Conservation (phyloP, 2,888 invertebrate genomes). For the Pemphredon lugubris region DNA sequence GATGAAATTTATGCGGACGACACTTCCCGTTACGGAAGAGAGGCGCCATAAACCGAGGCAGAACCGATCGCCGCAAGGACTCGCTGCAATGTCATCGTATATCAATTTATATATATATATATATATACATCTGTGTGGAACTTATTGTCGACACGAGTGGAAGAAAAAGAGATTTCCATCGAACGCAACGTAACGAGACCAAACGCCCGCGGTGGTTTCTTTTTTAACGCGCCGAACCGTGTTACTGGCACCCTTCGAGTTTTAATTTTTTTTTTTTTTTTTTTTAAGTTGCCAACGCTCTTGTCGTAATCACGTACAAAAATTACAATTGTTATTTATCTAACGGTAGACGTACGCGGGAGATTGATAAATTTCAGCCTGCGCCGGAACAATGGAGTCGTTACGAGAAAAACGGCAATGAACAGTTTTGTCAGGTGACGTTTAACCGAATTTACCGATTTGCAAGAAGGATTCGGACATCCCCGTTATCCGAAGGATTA, state of each 20-base stretch:
- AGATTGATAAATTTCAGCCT: too few relatives aligned
- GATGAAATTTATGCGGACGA: conserved; percentile 65
- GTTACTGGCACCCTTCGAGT: neutral
- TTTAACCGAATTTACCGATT: too few relatives aligned
- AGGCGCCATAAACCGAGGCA: conserved; percentile 55
- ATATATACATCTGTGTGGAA: conserved; percentile 3
- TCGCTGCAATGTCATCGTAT: conserved; percentile 41
- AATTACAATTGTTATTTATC: too few relatives aligned
- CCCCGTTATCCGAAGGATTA: neutral
- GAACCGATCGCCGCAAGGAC: conserved; percentile 44
- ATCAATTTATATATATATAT: conserved; percentile 41
- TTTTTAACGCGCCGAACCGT: neutral
- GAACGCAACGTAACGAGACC: neutral
- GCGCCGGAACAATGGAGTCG: neutral
- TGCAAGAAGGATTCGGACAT: too few relatives aligned
- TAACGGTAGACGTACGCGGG: too few relatives aligned
- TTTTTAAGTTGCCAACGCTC: too few relatives aligned
- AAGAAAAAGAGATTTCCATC: neutral
- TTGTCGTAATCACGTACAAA: too few relatives aligned
- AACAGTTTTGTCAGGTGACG: too few relatives aligned
- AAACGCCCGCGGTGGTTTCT: too few relatives aligned
- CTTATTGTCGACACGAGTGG: conserved; percentile 12
- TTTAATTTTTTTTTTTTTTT: neutral
- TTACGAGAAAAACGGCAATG: neutral
- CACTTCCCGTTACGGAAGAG: conserved; percentile 61